A percentile compares a stretch with the other conserved stretches of the same genome.
phyloP scores from a whole-genome alignment of 1,140 invertebrate genomes.

The Magallana gigas region DNA sequence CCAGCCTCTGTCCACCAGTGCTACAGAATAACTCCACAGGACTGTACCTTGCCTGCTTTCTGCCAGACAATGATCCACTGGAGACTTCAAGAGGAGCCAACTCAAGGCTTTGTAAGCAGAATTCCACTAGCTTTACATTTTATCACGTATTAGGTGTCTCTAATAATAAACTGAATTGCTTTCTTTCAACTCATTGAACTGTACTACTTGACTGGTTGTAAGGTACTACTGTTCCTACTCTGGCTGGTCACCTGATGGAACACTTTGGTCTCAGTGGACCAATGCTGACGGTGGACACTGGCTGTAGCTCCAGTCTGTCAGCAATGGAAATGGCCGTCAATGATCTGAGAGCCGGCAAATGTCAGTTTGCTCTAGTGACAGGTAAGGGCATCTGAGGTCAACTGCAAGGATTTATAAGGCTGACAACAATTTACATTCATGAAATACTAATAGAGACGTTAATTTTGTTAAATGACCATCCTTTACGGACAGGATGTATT shows the following conservation, averaged over 20 bases:
- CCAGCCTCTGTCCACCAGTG: conserved; percentile 81
- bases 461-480: too few species aligned
- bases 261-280: conserved; percentile 60
- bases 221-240: conserved; percentile 52
- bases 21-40: conserved; percentile 56
- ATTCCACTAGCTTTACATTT: not conserved
- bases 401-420: too few species aligned
- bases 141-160: too few species aligned
- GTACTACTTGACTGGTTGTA: not conserved
- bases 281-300: conserved; percentile 69
- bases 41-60: conserved; percentile 57
- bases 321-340: conserved; percentile 69
- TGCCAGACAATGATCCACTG: conserved; percentile 54
- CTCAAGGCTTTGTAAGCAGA: conserved; percentile 54
- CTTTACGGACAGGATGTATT: too few species aligned
- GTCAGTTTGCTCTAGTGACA: conserved; percentile 69
- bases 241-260: conserved; percentile 54
- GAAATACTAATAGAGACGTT: too few species aligned
- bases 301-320: conserved; percentile 71
- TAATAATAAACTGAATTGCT: not conserved
- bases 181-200: too few species aligned
- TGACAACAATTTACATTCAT: too few species aligned
- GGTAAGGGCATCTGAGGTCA: conserved; percentile 46
- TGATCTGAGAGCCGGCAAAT: conserved; percentile 62
- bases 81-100: conserved; percentile 52